Conservation (phyloP, 2,797 vertebrate species). For the Microhierax caerulescens region DNA sequence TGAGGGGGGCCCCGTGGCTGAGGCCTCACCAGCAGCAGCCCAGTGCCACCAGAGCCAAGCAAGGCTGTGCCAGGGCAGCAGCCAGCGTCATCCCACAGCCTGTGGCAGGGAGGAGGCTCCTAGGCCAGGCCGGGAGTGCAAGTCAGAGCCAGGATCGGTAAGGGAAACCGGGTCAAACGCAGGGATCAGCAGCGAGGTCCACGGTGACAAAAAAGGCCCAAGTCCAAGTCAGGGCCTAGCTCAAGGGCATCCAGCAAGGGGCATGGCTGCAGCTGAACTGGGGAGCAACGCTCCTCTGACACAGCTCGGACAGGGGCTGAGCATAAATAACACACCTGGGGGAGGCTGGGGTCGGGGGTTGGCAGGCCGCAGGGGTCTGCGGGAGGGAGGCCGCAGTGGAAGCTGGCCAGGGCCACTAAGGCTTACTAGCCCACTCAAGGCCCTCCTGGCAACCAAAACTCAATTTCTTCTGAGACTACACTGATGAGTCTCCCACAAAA, state of each 20-base stretch:
- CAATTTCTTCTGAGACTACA: not conserved
- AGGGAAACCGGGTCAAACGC: not conserved
- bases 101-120: accelerated
- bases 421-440: accelerated
- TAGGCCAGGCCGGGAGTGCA: not conserved
- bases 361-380: not conserved
- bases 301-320: not conserved
- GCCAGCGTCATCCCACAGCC: not conserved
- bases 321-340: not conserved
- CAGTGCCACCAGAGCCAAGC: not conserved
- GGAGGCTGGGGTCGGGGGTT: accelerated
- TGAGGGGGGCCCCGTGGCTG: not conserved
- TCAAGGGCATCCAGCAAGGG: accelerated
- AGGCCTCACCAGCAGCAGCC: not conserved
- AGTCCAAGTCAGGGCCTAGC: not conserved
- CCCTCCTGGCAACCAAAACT: not conserved
- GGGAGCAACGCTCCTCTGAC: not conserved
- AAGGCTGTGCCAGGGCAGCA: accelerated
- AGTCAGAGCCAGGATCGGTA: not conserved
- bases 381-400: not conserved
- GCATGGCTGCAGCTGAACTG: accelerated
- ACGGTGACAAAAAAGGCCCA: accelerated
- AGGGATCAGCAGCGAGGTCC: not conserved
- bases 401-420: not conserved
- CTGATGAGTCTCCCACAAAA: not conserved